Percentiles rank a stretch among this genome's conserved stretches.
Conservation (phyloP, 37 sponge, comb jelly and placozoan species). For the Haliclona indistincta region DNA sequence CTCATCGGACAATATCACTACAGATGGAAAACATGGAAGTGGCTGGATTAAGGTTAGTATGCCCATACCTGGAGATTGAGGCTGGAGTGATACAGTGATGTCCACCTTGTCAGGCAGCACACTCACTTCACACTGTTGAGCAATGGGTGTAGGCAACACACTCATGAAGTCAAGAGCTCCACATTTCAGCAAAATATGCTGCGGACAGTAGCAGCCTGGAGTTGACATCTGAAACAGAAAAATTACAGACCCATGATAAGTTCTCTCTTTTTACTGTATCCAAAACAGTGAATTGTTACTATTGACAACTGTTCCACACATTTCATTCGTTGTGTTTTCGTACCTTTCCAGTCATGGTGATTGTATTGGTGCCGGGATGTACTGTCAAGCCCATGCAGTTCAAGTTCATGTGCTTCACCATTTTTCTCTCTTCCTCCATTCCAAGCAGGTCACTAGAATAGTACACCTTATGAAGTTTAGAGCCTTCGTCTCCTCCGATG, state of each 20-base stretch:
- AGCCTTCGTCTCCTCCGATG: conserved; percentile 1
- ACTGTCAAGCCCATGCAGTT: conserved; percentile 5
- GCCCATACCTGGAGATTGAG: conserved; percentile 12
- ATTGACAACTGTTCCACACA: too few relatives aligned
- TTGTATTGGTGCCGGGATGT: conserved; percentile 35
- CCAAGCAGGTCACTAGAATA: not conserved
- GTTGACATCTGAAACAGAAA: not conserved
- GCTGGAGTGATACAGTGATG: conserved; percentile 10
- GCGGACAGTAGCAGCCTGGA: conserved; percentile 20
- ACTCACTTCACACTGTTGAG: not conserved
- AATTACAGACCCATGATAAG: not conserved
- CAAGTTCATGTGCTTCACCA: not conserved
- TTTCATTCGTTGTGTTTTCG: not conserved
- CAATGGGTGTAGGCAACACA: not conserved
- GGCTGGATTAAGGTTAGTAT: too few relatives aligned
- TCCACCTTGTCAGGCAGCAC: conserved; percentile 18
- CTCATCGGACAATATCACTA: too few relatives aligned
- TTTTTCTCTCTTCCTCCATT: not conserved
- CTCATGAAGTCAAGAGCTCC: conserved; percentile 52
- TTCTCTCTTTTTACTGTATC: not conserved
- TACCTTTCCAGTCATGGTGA: conserved; percentile 43
- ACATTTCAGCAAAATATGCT: conserved; percentile 45
- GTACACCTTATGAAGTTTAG: conserved; percentile 11
- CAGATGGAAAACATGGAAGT: too few relatives aligned
- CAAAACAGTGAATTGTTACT: too few relatives aligned